A percentile compares a stretch with the other conserved stretches of the same genome.
Evolutionary conservation across 2,113 vertebrate genomes (phyloP).

Genomic region (Lagopus muta): DNA sequence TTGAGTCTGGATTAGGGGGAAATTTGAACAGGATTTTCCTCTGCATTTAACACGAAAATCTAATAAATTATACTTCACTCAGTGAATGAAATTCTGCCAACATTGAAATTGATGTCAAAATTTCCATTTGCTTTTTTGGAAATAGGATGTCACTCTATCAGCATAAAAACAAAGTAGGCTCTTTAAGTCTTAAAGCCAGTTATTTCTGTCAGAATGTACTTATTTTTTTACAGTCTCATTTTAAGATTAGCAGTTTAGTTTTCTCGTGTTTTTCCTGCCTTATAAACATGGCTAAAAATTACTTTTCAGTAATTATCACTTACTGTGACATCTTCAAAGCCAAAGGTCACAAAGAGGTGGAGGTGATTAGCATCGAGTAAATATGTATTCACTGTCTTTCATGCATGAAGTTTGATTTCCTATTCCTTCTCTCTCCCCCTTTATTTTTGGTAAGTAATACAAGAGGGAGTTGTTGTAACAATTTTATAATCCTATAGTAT

Average conservation of each 20-base stretch:
- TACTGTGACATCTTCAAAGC: slow-evolving; percentile 2
- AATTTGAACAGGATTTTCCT: slow-evolving; percentile 55
- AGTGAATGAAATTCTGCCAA: slow-evolving; percentile 26
- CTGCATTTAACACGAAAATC: slow-evolving; percentile 53
- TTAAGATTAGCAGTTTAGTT: neutral
- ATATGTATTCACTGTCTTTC: neutral
- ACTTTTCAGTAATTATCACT: neutral
- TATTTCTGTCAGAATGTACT: neutral
- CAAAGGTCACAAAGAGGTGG: slow-evolving; percentile 14
- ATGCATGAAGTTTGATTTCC: neutral
- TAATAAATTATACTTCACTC: slow-evolving; percentile 46
- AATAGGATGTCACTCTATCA: neutral
- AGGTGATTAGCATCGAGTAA: slow-evolving; percentile 24
- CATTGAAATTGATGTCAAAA: slow-evolving; percentile 19
- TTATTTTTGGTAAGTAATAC: slow-evolving; percentile 17
- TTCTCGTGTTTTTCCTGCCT: slow-evolving; percentile 8
- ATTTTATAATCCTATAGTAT: slow-evolving; percentile 53
- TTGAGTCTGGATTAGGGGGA: slow-evolving; percentile 46
- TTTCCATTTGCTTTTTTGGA: slow-evolving; percentile 30
- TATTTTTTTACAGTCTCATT: slow-evolving; percentile 3
- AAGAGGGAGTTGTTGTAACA: neutral
- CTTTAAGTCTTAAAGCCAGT: slow-evolving; percentile 11
- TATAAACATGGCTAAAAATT: slow-evolving; percentile 11
- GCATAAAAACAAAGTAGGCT: neutral
- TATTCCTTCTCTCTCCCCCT: rapidly evolving